Conservation (phyloP, 2,888 invertebrate genomes). For the Tubiluchus corallicola region DNA sequence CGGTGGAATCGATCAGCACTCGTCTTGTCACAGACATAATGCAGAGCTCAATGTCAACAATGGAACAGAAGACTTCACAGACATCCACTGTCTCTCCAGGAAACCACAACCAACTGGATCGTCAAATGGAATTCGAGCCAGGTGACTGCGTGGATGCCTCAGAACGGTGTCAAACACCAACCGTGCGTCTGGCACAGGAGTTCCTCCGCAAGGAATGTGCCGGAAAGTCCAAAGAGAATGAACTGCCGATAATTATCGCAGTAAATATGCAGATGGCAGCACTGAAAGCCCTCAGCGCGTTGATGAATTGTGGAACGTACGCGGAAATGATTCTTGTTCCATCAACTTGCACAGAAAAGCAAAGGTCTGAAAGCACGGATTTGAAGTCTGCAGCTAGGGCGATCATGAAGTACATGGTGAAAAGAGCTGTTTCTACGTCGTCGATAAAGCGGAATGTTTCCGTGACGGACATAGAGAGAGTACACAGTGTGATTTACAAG, state of each 20-base stretch:
- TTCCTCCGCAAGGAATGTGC: conserved; percentile 4
- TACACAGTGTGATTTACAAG: conserved; percentile 24
- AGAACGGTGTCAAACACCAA: background rate
- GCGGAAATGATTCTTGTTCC: conserved; percentile 38
- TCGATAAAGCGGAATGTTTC: conserved; percentile 22
- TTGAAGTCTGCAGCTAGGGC: conserved; percentile 19
- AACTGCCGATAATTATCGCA: conserved; percentile 33
- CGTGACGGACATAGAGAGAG: conserved; percentile 26
- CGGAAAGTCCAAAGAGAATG: conserved; percentile 21
- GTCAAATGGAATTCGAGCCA: too few relatives aligned
- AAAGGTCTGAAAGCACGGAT: conserved; percentile 13
- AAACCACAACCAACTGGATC: too few relatives aligned
- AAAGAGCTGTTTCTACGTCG: conserved; percentile 21
- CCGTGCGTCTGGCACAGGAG: conserved; percentile 1
- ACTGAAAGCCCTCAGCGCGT: conserved; percentile 35
- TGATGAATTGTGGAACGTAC: conserved; percentile 36
- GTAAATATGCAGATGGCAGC: conserved; percentile 38
- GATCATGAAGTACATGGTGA: conserved; percentile 25
- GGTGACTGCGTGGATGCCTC: too few relatives aligned
- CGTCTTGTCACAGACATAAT: background rate
- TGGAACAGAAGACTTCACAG: background rate
- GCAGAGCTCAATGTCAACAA: background rate
- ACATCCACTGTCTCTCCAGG: too few relatives aligned
- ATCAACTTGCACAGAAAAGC: conserved; percentile 19
- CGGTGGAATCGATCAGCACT: background rate